Evolutionary conservation across 2,797 vertebrate species (phyloP).

Genomic region (Bufotes viridis): DNA sequence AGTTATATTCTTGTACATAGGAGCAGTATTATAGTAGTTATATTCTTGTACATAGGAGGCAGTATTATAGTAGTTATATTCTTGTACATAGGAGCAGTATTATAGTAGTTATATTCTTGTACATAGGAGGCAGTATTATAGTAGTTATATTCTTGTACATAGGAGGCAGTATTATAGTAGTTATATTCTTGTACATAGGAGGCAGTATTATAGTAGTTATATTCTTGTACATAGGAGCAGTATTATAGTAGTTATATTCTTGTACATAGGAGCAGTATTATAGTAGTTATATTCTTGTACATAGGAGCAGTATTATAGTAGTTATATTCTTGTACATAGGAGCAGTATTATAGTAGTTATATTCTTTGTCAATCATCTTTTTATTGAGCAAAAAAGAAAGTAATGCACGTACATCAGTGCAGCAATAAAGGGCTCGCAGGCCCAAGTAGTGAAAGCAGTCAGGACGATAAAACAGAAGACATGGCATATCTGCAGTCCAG

Average conservation of each 20-base stretch:
- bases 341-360: background rate
- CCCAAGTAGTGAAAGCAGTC: no score
- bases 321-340: background rate
- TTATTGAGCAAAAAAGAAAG: no score
- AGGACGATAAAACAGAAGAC: no score
- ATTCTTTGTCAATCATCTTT: no score
- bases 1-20: slow-evolving; percentile 13
- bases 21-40: background rate
- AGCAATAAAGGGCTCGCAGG: no score
- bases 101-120: background rate
- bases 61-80: slow-evolving; percentile 9
- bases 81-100: background rate
- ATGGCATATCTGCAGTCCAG: no score
- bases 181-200: background rate
- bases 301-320: background rate
- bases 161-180: background rate
- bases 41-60: background rate
- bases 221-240: background rate
- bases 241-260: slow-evolving; percentile 13
- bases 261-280: slow-evolving; percentile 2
- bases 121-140: background rate
- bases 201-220: background rate
- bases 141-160: no score
- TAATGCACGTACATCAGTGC: no score
- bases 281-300: background rate